phyloP scores from a whole-genome alignment of 2,113 vertebrate genomes.

The Loxodonta africana region DNA sequence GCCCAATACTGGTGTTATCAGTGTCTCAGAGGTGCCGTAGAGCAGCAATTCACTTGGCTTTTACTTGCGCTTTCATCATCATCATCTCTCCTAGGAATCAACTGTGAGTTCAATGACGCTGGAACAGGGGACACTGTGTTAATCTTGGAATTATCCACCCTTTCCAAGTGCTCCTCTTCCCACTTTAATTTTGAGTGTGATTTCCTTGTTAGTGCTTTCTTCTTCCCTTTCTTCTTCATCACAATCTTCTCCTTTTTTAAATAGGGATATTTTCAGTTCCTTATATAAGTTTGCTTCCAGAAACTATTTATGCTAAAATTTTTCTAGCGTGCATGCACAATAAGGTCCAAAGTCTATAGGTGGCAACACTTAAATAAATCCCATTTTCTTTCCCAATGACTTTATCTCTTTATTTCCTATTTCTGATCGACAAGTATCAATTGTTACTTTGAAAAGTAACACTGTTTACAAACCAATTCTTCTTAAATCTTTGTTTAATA shows the following conservation, averaged over 20 bases:
- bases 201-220: background rate
- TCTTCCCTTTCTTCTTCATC: background rate
- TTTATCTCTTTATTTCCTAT: background rate
- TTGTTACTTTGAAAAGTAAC: background rate
- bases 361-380: background rate
- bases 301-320: background rate
- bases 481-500: background rate
- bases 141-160: background rate
- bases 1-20: background rate
- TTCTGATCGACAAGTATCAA: slow-evolving; percentile 34
- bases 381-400: background rate
- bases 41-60: background rate
- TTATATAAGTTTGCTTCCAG: background rate
- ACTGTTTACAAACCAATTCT: background rate
- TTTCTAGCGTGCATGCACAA: background rate
- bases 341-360: background rate
- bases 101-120: background rate
- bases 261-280: background rate
- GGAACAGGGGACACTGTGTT: background rate
- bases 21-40: background rate
- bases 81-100: background rate
- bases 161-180: background rate
- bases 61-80: background rate
- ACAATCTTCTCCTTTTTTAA: background rate
- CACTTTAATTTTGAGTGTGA: background rate